Evolutionary conservation across 2,888 invertebrate species (phyloP).

Genomic region (Pyrrhosoma nymphula): DNA sequence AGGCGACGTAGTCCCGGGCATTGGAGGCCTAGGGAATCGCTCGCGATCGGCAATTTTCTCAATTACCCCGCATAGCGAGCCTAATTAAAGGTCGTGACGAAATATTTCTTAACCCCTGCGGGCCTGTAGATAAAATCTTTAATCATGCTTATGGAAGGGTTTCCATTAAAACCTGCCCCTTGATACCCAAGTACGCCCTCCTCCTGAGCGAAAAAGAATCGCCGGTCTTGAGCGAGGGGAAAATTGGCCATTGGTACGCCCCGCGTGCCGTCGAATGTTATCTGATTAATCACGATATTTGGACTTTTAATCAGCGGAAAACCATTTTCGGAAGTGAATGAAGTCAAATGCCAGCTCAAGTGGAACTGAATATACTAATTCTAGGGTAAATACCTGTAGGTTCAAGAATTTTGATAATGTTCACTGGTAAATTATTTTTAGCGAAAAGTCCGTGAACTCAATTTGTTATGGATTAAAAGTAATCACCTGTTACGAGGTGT

Average conservation of each 20-base stretch:
- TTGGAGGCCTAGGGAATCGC: not conserved
- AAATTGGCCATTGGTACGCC: not conserved
- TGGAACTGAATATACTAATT: not conserved
- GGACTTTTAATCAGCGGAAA: not conserved
- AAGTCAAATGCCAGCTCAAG: not conserved
- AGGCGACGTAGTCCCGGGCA: not conserved
- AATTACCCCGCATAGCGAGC: not conserved
- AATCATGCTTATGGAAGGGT: conserved; percentile 51
- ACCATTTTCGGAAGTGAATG: conserved; percentile 5
- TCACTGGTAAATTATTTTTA: no score
- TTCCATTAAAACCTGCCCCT: conserved; percentile 11
- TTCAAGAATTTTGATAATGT: not conserved
- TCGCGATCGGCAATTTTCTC: conserved; percentile 3
- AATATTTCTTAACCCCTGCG: conserved; percentile 13
- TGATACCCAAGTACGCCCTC: not conserved
- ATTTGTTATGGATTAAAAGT: no score
- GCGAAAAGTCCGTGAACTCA: no score
- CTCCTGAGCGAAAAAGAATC: not conserved
- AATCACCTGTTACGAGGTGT: no score
- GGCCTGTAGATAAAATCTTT: conserved; percentile 23
- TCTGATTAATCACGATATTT: not conserved
- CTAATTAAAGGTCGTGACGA: not conserved
- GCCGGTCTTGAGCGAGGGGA: not conserved
- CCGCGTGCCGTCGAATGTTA: not conserved
- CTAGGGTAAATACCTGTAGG: not conserved